phyloP scores from a whole-genome alignment of 2,113 vertebrate species.

The Fulica atra region DNA sequence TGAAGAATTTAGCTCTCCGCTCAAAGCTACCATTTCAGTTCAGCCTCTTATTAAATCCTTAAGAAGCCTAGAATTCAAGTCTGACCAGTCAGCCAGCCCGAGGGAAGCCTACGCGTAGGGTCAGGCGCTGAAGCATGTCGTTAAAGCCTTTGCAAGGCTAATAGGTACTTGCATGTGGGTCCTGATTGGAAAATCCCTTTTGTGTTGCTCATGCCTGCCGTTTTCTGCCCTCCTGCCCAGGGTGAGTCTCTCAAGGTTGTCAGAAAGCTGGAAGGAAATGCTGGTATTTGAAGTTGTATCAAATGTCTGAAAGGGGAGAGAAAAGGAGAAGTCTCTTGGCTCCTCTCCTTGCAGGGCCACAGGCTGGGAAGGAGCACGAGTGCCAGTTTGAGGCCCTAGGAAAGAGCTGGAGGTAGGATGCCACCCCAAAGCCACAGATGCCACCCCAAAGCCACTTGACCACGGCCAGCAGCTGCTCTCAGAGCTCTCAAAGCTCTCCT shows the following conservation, averaged over 20 bases:
- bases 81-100: not conserved
- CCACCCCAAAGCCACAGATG: not conserved
- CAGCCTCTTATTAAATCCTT: conserved; percentile 42
- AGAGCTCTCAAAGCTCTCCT: not conserved
- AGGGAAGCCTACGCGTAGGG: not conserved
- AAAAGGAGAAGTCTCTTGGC: not conserved
- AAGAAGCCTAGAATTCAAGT: conserved; percentile 52
- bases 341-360: not conserved
- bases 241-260: not conserved
- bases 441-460: not conserved
- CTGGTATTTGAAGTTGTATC: not conserved
- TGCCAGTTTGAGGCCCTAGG: not conserved
- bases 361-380: not conserved
- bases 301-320: not conserved
- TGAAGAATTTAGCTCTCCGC: conserved; percentile 9
- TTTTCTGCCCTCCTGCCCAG: not conserved
- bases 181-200: not conserved
- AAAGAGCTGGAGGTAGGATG: not conserved
- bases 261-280: not conserved
- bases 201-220: not conserved
- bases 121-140: not conserved
- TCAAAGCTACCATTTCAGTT: conserved; percentile 18
- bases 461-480: not conserved
- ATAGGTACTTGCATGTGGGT: not conserved
- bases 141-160: not conserved